Evolutionary conservation across 2,113 vertebrate species (phyloP), one percentile per base, ranked within the genome.

Genomic region (Salvelinus sp.): DNA sequence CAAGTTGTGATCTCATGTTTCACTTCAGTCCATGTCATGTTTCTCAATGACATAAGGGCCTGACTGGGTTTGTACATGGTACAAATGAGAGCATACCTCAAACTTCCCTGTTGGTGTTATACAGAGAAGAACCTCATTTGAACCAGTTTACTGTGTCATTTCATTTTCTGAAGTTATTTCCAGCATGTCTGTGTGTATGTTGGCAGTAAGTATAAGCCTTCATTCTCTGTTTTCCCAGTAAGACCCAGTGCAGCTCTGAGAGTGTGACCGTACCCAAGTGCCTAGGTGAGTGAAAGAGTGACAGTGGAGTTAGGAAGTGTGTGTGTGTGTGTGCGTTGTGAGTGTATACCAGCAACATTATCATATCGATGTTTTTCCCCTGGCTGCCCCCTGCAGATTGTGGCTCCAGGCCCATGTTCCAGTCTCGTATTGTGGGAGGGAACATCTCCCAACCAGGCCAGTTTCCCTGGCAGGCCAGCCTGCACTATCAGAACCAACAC

Each of bases 391-490:
- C 1, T 48, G 3, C 84, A 96, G 95, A 69, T 0, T 96, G 95
- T 0, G 95, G 95, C 0, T 88, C 77, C 1, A 90, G 94, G 54
- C 87, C 81, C 0, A 90, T 88, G 70, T 87, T 89, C 0, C 18
- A 79, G 2, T 50, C 91, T 0, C 94, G 96, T 14, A 95, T 96
- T 0, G 94, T 95, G 4, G 95, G 95, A 1, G 96, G 96, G 30
- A 95, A 93, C 0, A 23, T 9, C 0, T 95, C 95, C 2, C 79
- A 72, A 0, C 88, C 84, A 0, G 86, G 68, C 0, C 94, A 95
- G 86, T n/a, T n/a, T 95, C 95, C 96, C 1, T 96, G 96, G 96
- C 95, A 96, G 88, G 95, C 93, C 75, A 96, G 95, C 79, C 93
- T 96, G 6, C 94, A 94, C 86, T 94, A 94, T 87, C 93, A 95